phyloP scores from a whole-genome alignment of 2,113 vertebrate species.

The Malurus melanocephalus region DNA sequence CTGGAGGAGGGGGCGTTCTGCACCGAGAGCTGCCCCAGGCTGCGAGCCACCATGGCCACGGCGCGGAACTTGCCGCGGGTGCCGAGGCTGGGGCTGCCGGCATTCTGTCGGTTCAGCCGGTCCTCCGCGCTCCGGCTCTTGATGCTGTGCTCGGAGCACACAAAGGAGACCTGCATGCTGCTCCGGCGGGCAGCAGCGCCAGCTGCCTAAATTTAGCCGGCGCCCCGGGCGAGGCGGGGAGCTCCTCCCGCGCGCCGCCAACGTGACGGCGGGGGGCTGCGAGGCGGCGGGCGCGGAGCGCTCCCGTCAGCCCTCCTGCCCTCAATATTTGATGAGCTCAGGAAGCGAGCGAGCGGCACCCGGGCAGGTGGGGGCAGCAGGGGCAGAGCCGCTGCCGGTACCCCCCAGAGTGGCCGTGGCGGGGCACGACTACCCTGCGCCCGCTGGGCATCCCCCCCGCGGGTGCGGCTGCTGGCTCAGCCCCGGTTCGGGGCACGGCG shows the following conservation, averaged over 20 bases:
- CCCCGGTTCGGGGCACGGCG: fast-evolving
- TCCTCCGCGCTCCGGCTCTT: conserved; percentile 89
- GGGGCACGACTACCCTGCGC: neutral
- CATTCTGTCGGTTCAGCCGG: conserved; percentile 83
- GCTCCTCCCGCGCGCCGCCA: conserved; percentile 52
- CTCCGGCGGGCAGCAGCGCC: conserved; percentile 33
- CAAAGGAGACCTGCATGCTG: conserved; percentile 93
- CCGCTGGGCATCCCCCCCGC: neutral
- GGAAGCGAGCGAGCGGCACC: neutral
- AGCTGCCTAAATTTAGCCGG: conserved; percentile 61
- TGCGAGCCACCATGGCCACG: conserved; percentile 93
- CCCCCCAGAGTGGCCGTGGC: neutral
- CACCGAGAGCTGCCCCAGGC: conserved; percentile 90
- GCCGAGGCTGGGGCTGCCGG: conserved; percentile 87
- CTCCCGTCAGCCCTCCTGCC: conserved; percentile 43
- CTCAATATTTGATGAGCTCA: conserved; percentile 38
- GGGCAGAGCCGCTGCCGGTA: neutral
- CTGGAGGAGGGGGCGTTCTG: conserved; percentile 81
- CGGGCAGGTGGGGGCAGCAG: neutral
- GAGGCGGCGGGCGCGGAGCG: conserved; percentile 1
- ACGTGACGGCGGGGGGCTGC: conserved; percentile 54
- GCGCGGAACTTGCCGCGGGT: conserved; percentile 88
- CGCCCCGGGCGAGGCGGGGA: conserved; percentile 50
- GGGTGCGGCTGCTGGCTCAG: neutral
- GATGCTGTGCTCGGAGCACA: conserved; percentile 90